A percentile compares a stretch with the other conserved stretches of the same genome.
phyloP scores from a whole-genome alignment of 2,113 vertebrate species.

The Vicugna pacos region DNA sequence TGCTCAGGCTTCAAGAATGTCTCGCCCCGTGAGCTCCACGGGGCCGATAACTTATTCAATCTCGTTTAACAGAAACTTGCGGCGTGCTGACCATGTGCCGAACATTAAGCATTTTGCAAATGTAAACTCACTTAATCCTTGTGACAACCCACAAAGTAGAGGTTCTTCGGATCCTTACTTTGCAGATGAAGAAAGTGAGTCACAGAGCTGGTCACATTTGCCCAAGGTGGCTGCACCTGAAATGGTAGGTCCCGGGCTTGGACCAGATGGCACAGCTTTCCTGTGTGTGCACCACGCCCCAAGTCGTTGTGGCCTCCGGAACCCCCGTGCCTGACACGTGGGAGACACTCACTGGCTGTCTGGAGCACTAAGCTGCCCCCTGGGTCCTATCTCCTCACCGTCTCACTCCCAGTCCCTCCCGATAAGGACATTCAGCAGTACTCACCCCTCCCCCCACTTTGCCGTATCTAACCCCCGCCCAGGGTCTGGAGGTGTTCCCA shows the following conservation, averaged over 20 bases:
- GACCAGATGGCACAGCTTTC: not conserved
- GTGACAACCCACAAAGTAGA: not conserved
- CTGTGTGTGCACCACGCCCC: not conserved
- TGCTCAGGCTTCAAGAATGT: not conserved
- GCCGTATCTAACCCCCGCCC: not conserved
- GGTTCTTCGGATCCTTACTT: not conserved
- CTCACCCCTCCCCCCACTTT: fast-evolving
- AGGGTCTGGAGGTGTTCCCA: not conserved
- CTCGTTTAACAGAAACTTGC: not conserved
- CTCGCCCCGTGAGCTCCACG: not conserved
- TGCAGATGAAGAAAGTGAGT: slow-evolving; percentile 32
- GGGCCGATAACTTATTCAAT: not conserved
- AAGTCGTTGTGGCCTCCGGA: fast-evolving
- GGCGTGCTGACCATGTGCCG: not conserved
- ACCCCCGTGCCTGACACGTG: not conserved
- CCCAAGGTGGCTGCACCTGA: too few relatives aligned
- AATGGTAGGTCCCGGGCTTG: not conserved
- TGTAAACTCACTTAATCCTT: not conserved
- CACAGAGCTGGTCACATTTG: not conserved
- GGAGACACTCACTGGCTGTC: not conserved
- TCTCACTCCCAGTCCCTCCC: not conserved
- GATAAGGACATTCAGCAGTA: too few relatives aligned
- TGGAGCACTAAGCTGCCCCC: not conserved
- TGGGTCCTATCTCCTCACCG: fast-evolving
- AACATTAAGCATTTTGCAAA: not conserved